Percentiles rank a stretch among this genome's conserved stretches.
These are phyloP conservation scores for Lordiphosa collinella DNA, from an alignment of 1,140 invertebrate species.

Conservation along the genomic window DNA sequence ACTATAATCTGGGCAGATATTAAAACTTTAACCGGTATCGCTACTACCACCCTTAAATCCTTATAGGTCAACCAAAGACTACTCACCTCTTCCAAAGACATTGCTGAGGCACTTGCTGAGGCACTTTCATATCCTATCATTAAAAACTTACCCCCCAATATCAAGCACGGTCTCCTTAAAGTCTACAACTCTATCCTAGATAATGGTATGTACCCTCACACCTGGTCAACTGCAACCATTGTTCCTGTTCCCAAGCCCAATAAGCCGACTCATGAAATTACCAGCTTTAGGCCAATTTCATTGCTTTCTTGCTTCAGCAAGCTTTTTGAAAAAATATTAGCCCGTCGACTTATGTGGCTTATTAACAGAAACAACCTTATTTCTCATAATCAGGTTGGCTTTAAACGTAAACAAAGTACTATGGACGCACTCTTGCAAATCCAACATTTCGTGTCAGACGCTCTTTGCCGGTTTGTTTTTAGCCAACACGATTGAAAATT, in stretches of 20 bases:
- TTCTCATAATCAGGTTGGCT: too few relatives aligned
- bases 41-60: background rate
- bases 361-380: constrained; percentile 7
- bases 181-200: background rate
- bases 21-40: constrained; percentile 3
- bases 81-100: background rate
- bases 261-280: constrained; percentile 3
- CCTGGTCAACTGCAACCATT: constrained; percentile 1
- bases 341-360: constrained; percentile 9
- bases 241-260: constrained; percentile 13
- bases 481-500: background rate
- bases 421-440: too few relatives aligned
- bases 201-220: background rate
- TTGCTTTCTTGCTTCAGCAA: too few relatives aligned
- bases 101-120: background rate
- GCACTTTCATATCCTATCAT: too few relatives aligned
- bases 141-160: too few relatives aligned
- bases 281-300: background rate
- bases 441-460: too few relatives aligned
- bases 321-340: too few relatives aligned
- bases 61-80: background rate
- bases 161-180: too few relatives aligned
- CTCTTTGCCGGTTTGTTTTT: too few relatives aligned
- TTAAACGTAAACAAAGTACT: too few relatives aligned
- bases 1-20: constrained; percentile 17